Evolutionary conservation across 2,113 vertebrate species (phyloP), one percentile per base, ranked within the genome.

Genomic region (Pluvianellus socialis): DNA sequence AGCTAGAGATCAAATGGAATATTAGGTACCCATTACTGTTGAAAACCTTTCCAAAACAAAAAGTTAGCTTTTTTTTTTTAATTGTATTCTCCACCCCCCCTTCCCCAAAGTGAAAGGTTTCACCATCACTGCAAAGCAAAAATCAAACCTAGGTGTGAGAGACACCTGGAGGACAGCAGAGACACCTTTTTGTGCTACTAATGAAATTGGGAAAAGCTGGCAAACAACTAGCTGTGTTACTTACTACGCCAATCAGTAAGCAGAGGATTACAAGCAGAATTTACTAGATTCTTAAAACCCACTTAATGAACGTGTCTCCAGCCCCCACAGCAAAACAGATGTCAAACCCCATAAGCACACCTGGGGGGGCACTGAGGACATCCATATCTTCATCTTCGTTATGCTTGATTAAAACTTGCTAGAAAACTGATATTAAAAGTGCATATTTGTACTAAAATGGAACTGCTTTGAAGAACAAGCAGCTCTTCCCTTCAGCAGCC

Each of bases 271-370:
- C 12, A 9, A 10, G 42, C 44, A 68, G 52, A 66, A 77, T 28
- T 23, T 23, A 49, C 23, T 38, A 53, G 10, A 44, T 49, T 70
- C 66, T 71, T 45, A 49, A 67, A 74, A 53, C 6, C 4, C 58
- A 72, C 24, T 59, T 52, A 79, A 23, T 7, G 21, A 73, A 45
- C 0, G 0, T 3, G 17, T n/a, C 28, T 40, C 44, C 24, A 40
- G 28, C 28, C 7, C 28, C 21, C n/a, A 24, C 7, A 72, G 71
- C 2, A 11, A 59, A 56, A 63, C 5, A 79, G 27, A 61, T 23
- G 65, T 14, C 44, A 79, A 85, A 42, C 14, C 8, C 32, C 55
- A 20, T 7, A 26, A 26, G 3, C 4, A 20, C 44, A 26, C 2
- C 24, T n/a, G 44, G 23, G n/a, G 28, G 38, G 58, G 10, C 17